phyloP scores from a whole-genome alignment of 2,888 invertebrate genomes.

The Leptinotarsa juncta region DNA sequence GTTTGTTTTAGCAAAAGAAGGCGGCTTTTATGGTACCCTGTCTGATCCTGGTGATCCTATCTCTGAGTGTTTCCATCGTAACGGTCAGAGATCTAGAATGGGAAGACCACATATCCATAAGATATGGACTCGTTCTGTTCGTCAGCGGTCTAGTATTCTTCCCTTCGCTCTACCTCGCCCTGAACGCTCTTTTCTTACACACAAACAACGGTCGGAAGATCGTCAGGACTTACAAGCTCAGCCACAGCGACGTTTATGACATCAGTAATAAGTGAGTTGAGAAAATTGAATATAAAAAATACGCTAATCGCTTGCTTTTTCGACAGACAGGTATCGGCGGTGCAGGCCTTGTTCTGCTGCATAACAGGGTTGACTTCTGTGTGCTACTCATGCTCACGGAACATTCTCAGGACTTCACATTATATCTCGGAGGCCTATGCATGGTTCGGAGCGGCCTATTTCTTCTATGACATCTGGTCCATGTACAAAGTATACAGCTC shows the following conservation, averaged over 20 bases:
- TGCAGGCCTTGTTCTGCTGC: conserved; percentile 77
- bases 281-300: no score
- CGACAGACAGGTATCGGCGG: conserved; percentile 76
- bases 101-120: conserved; percentile 71
- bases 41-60: conserved; percentile 41
- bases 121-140: conserved; percentile 73
- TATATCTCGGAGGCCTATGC: conserved; percentile 81
- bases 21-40: conserved; percentile 44
- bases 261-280: conserved; percentile 79
- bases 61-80: conserved; percentile 50
- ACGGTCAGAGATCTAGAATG: conserved; percentile 62
- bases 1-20: conserved; percentile 47
- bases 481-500: conserved; percentile 77
- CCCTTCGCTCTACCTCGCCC: conserved; percentile 74
- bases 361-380: conserved; percentile 76
- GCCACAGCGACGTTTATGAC: conserved; percentile 76
- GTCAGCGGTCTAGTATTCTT: conserved; percentile 76
- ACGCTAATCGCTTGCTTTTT: no score
- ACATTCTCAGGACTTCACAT: conserved; percentile 77
- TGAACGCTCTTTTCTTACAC: conserved; percentile 72
- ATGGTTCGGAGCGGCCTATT: conserved; percentile 84
- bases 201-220: conserved; percentile 72
- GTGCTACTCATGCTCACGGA: conserved; percentile 75
- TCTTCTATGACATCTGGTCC: conserved; percentile 84
- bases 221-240: conserved; percentile 74